Evolutionary conservation across 2,797 vertebrate species (phyloP).

Genomic region (Micromesistius poutassou): DNA sequence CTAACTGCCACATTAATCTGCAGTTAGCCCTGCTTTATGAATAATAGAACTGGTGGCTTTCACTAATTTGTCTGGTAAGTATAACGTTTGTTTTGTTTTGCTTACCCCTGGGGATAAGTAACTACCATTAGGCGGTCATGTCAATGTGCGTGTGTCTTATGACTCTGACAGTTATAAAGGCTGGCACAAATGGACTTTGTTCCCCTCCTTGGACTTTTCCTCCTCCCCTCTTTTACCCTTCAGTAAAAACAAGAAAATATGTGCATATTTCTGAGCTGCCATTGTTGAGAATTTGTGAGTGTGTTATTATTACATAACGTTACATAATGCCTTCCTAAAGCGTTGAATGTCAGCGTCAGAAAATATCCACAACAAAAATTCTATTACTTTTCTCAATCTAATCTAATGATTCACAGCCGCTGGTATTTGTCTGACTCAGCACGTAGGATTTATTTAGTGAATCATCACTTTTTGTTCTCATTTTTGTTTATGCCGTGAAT

Average conservation of each 20-base stretch:
- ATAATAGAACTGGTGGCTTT: background rate
- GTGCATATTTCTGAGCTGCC: background rate
- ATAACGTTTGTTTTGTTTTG: background rate
- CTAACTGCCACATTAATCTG: background rate
- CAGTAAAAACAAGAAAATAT: background rate
- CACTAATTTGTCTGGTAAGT: constrained; percentile 3
- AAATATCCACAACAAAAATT: background rate
- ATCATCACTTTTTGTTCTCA: background rate
- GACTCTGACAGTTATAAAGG: constrained; percentile 1
- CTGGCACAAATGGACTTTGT: background rate
- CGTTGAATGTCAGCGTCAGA: background rate
- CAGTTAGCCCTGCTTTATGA: background rate
- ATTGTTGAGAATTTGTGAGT: background rate
- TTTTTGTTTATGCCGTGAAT: background rate
- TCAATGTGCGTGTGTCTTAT: background rate
- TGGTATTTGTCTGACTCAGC: background rate
- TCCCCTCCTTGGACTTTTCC: no score
- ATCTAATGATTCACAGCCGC: background rate
- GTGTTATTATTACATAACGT: background rate
- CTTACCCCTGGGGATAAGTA: background rate
- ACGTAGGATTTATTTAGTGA: background rate
- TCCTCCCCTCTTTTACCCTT: background rate
- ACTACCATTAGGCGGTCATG: background rate
- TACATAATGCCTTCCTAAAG: background rate
- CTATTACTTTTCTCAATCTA: background rate